Conservation (phyloP, 2,888 invertebrate species). For the Trachelus stipa region DNA sequence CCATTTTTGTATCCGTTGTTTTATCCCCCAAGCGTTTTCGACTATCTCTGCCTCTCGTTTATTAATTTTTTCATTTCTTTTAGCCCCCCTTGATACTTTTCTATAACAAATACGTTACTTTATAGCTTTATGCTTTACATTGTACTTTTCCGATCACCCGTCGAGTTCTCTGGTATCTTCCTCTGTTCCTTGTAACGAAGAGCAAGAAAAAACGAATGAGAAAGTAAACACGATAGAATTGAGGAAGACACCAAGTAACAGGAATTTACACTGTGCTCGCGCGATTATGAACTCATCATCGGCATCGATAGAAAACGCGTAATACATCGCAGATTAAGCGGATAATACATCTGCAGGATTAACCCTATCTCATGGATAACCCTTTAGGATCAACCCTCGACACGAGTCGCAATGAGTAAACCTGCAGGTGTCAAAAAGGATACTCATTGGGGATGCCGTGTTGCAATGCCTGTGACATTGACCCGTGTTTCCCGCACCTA, state of each 20-base stretch:
- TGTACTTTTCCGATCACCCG: slow-evolving; percentile 55
- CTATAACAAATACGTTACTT: slow-evolving; percentile 54
- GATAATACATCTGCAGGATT: not conserved
- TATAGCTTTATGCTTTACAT: slow-evolving; percentile 56
- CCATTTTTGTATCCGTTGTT: not conserved
- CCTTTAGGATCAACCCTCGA: not conserved
- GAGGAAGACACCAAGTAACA: not conserved
- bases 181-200: not conserved
- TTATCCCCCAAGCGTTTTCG: not conserved
- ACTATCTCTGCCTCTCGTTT: not conserved
- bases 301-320: not conserved
- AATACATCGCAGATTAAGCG: not conserved
- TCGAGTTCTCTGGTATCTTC: not conserved
- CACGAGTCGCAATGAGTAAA: not conserved
- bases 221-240: not conserved
- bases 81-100: slow-evolving; percentile 1
- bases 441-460: not conserved
- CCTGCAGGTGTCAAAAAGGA: not conserved
- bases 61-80: not conserved
- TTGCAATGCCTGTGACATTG: not conserved
- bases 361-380: not conserved
- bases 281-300: not conserved
- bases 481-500: not conserved
- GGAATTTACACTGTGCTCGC: not conserved
- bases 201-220: not conserved